Evolutionary conservation across 2,888 invertebrate species (phyloP).

Genomic region (Rhingia rostrata): DNA sequence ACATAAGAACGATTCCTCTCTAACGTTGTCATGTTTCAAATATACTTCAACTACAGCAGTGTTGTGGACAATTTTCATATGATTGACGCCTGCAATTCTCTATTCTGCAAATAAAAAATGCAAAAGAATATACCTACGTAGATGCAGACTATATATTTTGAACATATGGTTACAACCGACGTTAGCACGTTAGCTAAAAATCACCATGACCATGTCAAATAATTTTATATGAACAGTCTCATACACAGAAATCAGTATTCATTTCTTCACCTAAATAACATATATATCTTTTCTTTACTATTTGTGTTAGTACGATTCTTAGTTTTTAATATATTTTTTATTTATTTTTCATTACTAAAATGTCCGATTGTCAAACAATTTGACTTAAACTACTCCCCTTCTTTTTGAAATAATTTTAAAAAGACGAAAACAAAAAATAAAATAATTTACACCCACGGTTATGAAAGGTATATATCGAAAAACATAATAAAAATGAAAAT

Average conservation of each 20-base stretch:
- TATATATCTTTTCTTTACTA: slow-evolving; percentile 8
- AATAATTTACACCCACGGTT: not conserved
- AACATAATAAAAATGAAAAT: slow-evolving; percentile 7
- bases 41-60: no score
- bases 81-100: no score
- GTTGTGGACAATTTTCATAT: no score
- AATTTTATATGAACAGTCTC: not conserved
- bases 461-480: slow-evolving; percentile 1
- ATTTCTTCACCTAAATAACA: slow-evolving; percentile 2
- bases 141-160: not conserved
- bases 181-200: not conserved
- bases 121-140: not conserved
- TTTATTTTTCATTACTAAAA: slow-evolving; percentile 16
- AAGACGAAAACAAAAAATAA: not conserved
- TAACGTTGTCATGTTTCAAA: no score
- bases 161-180: not conserved
- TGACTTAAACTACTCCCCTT: not conserved
- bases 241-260: slow-evolving; percentile 48
- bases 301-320: slow-evolving; percentile 13
- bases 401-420: slow-evolving; percentile 1
- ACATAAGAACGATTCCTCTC: no score
- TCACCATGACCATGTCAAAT: slow-evolving; percentile 22
- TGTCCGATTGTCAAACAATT: slow-evolving; percentile 53
- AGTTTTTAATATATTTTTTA: slow-evolving; percentile 19
- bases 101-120: no score